A percentile compares a stretch with the other conserved stretches of the same genome.
phyloP scores from a whole-genome alignment of 30 jellyfish, hydroid and myxozoan species.

The Pseudorhiza aurosa region DNA sequence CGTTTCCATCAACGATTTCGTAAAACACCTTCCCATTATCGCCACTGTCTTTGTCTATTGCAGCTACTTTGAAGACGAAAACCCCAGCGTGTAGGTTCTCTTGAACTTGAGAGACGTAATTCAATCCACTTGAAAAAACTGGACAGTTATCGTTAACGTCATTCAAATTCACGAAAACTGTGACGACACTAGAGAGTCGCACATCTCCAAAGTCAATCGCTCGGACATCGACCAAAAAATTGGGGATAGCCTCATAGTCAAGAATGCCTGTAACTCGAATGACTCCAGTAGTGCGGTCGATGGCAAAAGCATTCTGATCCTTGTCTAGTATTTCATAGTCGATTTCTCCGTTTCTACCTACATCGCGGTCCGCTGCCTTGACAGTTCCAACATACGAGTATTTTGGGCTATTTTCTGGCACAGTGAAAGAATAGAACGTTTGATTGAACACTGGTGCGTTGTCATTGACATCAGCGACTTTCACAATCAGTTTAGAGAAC shows the following conservation, averaged over 20 bases:
- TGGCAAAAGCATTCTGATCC: constrained; percentile 26
- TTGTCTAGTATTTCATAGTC: constrained; percentile 41
- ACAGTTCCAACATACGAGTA: constrained; percentile 57
- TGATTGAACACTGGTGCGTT: constrained; percentile 67
- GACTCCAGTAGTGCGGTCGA: constrained; percentile 62
- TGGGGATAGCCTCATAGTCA: constrained; percentile 59
- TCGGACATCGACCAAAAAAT: constrained; percentile 48
- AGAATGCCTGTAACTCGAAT: constrained; percentile 6
- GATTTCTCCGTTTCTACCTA: constrained; percentile 68
- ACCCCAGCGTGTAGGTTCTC: constrained; percentile 61
- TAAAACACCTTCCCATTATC: constrained; percentile 37
- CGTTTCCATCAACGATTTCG: constrained; percentile 38
- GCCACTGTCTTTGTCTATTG: constrained; percentile 68
- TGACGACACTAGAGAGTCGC: constrained; percentile 49
- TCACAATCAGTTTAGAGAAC: constrained; percentile 8
- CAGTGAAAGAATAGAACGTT: constrained; percentile 39
- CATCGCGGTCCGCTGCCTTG: constrained; percentile 70
- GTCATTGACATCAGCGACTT: constrained; percentile 75
- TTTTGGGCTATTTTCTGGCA: constrained; percentile 32
- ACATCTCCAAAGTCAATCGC: constrained; percentile 83
- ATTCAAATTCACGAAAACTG: constrained; percentile 56
- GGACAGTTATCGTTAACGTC: constrained; percentile 84
- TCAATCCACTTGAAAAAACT: constrained; percentile 21
- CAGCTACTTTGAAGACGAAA: constrained; percentile 24
- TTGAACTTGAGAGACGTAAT: not conserved